phyloP scores from a whole-genome alignment of 2,888 invertebrate species.

The Eristalis arbustorum region DNA sequence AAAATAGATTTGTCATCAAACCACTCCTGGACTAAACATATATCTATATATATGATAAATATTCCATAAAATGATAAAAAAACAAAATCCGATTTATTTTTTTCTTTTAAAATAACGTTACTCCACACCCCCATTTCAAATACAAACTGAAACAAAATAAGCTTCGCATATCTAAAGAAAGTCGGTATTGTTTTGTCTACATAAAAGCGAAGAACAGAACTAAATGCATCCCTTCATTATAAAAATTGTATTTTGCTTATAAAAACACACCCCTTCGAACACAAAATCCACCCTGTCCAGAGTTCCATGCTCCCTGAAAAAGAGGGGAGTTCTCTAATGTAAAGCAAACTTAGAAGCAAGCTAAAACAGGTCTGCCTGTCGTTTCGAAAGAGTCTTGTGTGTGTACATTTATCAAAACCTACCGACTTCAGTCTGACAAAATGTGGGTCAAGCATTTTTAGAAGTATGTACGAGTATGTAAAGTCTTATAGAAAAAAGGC shows the following conservation, averaged over 20 bases:
- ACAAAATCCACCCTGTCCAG: slow-evolving; percentile 38
- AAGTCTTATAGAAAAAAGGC: slow-evolving; percentile 3
- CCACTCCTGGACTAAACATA: neutral
- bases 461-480: slow-evolving; percentile 30
- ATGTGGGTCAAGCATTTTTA: slow-evolving; percentile 65
- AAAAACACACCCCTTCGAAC: slow-evolving; percentile 43
- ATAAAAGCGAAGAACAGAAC: neutral
- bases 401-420: neutral
- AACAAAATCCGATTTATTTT: neutral
- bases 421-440: slow-evolving; percentile 41
- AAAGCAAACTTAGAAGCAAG: slow-evolving; percentile 34
- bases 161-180: neutral
- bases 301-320: slow-evolving; percentile 48
- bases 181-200: neutral
- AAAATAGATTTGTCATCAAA: no score
- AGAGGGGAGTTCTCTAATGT: slow-evolving; percentile 12
- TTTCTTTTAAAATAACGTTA: neutral
- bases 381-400: slow-evolving; percentile 4
- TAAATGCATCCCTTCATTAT: neutral
- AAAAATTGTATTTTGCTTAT: neutral
- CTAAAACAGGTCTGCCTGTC: slow-evolving; percentile 35
- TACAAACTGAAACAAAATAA: neutral
- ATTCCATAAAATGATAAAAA: no score
- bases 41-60: neutral
- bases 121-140: neutral